Percentiles rank a stretch among this genome's conserved stretches.
Evolutionary conservation across 2,888 invertebrate species (phyloP).

Genomic region (Platypus cylindrus): DNA sequence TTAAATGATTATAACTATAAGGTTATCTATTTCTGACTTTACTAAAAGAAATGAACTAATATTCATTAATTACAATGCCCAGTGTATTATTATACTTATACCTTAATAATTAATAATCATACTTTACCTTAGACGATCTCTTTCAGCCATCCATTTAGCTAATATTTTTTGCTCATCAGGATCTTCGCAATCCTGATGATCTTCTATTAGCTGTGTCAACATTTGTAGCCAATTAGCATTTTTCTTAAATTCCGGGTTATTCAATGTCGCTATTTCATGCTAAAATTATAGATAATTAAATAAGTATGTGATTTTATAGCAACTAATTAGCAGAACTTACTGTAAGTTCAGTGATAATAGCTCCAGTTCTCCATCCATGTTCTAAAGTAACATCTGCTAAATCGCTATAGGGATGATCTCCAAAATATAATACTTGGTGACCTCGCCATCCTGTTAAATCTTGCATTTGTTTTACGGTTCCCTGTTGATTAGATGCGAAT

Average conservation of each 20-base stretch:
- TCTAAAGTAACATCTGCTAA: conserved; percentile 90
- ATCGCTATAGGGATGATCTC: conserved; percentile 96
- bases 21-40: background rate
- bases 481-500: conserved; percentile 41
- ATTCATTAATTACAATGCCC: too few species aligned
- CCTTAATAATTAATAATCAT: too few species aligned
- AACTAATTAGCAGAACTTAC: too few species aligned
- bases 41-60: background rate
- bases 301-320: conserved; percentile 2
- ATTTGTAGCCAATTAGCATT: conserved; percentile 87
- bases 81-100: too few species aligned
- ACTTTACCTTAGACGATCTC: conserved; percentile 50
- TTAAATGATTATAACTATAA: too few species aligned
- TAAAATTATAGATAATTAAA: conserved; percentile 30
- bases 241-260: conserved; percentile 68
- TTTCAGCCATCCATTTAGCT: conserved; percentile 66
- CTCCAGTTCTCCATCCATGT: conserved; percentile 96
- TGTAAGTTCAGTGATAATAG: conserved; percentile 88
- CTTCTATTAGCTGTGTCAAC: conserved; percentile 80
- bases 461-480: conserved; percentile 83
- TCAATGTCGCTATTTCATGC: conserved; percentile 86
- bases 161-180: conserved; percentile 54
- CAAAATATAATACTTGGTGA: conserved; percentile 89
- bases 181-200: conserved; percentile 69
- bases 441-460: conserved; percentile 88